Base-by-base conservation (phyloP, 2,113 vertebrate genomes). In the Lynx canadensis region DNA sequence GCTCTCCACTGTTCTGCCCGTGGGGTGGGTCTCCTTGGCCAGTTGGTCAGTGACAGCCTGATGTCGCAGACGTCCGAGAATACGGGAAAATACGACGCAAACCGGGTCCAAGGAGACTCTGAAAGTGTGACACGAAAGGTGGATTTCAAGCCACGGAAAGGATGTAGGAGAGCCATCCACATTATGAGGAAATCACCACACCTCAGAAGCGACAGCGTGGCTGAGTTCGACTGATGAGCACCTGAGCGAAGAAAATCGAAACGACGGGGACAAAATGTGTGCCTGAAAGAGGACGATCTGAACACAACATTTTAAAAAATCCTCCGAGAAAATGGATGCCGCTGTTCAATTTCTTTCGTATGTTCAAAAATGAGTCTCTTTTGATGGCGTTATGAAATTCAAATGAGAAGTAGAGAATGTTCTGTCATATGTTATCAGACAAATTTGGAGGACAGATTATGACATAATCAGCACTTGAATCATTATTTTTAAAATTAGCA, bases 151-250 rank as follows among this genome's bases (percentile, higher is more conserved):
- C 52, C 29, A 4, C 4, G 3, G 7, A 33, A 52, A 36, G 25
- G 50, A 7, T 1, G 10, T 3, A 10, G 69, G 65, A 41, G 68
- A 19, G 2, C 23, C 36, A 1, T 9, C 29, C 31, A 2, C 2
- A 1, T 33, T 31, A 14, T 1, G 3, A 52, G 50, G 21, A 76
- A 19, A 21, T 4, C 11, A 7, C 21, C 65, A 5, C 7, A 1
- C 3, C 4, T 19, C 33, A 7, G 0, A 0, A 2, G 25, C 0
- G 23, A 69, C 7, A 27, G 31, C 5, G 0, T 0, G 11, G 25
- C 18, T 1, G n/a, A 5, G 36, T 4, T 1, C 2, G 12, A 5
- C n/a, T 9, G 3, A 29, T 4, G 5, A 18, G 29, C 33, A 1
- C 6, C 4, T 1, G 10, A 31, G 21, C 38, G 55, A 48, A 31